Evolutionary conservation across 2,888 invertebrate genomes (phyloP).

Genomic region (Cephalotes varians): DNA sequence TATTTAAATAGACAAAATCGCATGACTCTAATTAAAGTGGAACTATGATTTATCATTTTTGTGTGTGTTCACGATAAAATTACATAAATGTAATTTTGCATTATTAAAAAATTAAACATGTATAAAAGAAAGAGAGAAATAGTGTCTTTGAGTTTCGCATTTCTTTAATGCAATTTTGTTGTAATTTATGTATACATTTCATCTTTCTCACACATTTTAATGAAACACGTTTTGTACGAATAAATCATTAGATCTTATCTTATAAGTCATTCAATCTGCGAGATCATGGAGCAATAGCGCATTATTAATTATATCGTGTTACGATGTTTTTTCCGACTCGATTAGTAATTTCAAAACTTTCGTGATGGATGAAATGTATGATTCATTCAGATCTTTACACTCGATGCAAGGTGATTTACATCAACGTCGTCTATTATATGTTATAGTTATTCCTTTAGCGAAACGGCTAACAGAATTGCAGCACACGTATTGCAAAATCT

Average conservation of each 20-base stretch:
- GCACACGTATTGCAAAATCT: slow-evolving; percentile 8
- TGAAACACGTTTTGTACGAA: neutral
- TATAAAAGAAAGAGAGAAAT: neutral
- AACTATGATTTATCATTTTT: neutral
- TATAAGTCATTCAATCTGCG: neutral
- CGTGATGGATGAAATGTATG: neutral
- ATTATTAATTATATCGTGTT: slow-evolving; percentile 25
- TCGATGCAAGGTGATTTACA: slow-evolving; percentile 13
- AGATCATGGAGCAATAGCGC: neutral
- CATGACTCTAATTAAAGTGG: neutral
- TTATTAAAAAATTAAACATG: neutral
- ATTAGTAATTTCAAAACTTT: slow-evolving; percentile 13
- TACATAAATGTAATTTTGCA: no score
- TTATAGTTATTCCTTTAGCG: neutral
- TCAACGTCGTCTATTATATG: slow-evolving; percentile 33
- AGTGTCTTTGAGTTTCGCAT: neutral
- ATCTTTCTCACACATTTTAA: neutral
- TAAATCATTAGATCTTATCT: neutral
- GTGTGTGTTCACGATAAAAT: neutral
- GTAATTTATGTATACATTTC: neutral
- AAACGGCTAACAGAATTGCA: neutral
- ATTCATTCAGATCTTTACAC: neutral
- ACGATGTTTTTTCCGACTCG: slow-evolving; percentile 8
- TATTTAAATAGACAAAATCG: neutral
- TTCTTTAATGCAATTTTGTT: neutral